Base-by-base conservation (phyloP, 2,888 invertebrate genomes). In the Oithona nana region DNA sequence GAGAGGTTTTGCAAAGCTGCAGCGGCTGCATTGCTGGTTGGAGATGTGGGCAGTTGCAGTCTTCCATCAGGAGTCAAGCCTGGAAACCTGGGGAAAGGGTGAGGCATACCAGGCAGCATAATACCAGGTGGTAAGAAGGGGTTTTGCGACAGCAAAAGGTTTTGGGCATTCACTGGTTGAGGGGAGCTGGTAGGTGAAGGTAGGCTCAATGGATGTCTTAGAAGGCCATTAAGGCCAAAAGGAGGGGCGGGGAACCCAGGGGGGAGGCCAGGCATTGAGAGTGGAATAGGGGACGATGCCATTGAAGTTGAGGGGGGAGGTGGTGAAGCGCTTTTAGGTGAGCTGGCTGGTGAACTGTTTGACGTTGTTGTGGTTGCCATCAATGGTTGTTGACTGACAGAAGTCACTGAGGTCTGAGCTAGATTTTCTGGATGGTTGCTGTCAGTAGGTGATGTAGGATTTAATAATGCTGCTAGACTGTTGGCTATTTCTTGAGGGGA, bases 261-360 rank as follows among this genome's bases (percentile, higher is more conserved):
- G 11, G 8, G 57, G 16, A 20, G 57, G 4, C 30, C 20, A 13
- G 29, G 57, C 6, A 49, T 49, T 49, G 3, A n/a, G n/a, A 49
- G 11, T 39, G 48, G 66, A 57, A 62, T 68, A 70, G 31, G 61
- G 66, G 55, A 67, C 67, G 28, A 67, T 67, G 63, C 68, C 68
- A 63, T 70, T 66, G 13, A 70, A 68, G 31, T 68, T 68, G 39
- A 69, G 69, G 31, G 70, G 67, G 39, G 78, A 61, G 65, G 39
- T 39, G 39, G 16, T 6, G 39, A 39, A 11, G 8, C 16, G 6
- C 8, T 11, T 16, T 39, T 65, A 63, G 55, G 48, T 28, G 56
- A n/a, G n/a, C 62, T 13, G 26, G 64, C 28, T 22, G 60, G 60
- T n/a, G 52, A 51, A 29, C 64, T 54, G 28, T 30, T 29, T 54